These are phyloP conservation scores for Acronicta leporina DNA, from an alignment of 2,888 invertebrate genomes.

Conservation along the genomic window DNA sequence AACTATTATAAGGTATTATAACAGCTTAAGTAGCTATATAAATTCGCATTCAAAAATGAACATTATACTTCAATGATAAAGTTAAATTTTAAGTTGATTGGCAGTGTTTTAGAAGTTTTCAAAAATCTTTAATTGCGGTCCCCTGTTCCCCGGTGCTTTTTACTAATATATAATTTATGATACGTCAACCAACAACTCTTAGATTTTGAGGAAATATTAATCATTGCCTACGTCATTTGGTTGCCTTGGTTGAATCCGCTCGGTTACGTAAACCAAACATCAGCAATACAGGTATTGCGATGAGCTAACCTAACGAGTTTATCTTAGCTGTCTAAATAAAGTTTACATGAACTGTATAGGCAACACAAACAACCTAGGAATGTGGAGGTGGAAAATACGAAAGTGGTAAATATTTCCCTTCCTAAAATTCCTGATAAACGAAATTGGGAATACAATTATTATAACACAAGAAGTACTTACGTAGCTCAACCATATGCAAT, in stretches of 20 bases:
- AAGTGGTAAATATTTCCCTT: too few species aligned
- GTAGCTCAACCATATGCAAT: too few species aligned
- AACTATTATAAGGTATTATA: conserved; percentile 34
- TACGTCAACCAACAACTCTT: background rate
- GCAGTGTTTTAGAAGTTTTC: too few species aligned
- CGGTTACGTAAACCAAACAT: conserved; percentile 3
- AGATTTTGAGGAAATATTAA: conserved; percentile 3
- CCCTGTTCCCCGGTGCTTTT: too few species aligned
- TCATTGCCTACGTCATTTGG: conserved; percentile 4
- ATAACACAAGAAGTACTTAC: too few species aligned
- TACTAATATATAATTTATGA: too few species aligned
- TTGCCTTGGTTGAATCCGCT: conserved; percentile 2
- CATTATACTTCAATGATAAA: too few species aligned
- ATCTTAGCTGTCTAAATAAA: conserved; percentile 7
- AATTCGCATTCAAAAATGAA: too few species aligned
- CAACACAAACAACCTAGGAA: conserved; percentile 1
- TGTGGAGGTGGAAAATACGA: background rate
- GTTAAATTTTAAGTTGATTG: too few species aligned
- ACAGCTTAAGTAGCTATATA: conserved; percentile 5
- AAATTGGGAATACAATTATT: background rate
- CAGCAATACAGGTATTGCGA: conserved; percentile 5
- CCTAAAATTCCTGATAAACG: too few species aligned
- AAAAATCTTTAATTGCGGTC: too few species aligned
- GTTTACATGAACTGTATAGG: background rate
- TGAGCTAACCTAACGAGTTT: conserved; percentile 5